These are phyloP conservation scores for Lithobates sylvaticus DNA, from an alignment of 2,797 vertebrate species.

Conservation along the genomic window DNA sequence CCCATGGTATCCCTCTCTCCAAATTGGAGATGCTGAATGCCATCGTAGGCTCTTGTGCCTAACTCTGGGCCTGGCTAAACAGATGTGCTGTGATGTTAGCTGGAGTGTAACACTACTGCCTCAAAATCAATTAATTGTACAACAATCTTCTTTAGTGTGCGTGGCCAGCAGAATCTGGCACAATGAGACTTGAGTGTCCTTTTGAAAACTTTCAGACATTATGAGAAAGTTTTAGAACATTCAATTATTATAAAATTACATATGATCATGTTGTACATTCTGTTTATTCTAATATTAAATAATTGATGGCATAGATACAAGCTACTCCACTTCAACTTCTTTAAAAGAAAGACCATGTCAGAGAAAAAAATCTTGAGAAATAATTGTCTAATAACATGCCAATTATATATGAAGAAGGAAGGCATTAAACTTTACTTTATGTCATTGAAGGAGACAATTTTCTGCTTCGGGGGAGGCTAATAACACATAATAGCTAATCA, in stretches of 20 bases:
- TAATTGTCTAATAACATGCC: constrained; percentile 29
- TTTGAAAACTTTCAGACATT: not conserved
- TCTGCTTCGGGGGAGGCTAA: constrained; percentile 32
- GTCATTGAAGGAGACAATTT: constrained; percentile 15
- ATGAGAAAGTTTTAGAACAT: not conserved
- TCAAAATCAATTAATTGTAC: too few relatives aligned
- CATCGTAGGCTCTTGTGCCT: too few relatives aligned
- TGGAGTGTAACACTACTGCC: too few relatives aligned
- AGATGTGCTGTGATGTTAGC: too few relatives aligned
- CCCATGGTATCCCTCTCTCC: too few relatives aligned
- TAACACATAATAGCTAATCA: constrained; percentile 52
- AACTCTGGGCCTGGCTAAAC: too few relatives aligned
- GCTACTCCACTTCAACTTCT: not conserved
- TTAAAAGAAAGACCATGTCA: not conserved
- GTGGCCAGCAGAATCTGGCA: too few relatives aligned
- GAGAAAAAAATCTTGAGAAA: constrained; percentile 5
- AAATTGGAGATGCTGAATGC: too few relatives aligned
- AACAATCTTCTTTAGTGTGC: too few relatives aligned
- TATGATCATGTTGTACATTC: not conserved
- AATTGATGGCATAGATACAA: not conserved
- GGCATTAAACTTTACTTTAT: constrained; percentile 36
- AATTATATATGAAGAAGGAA: constrained; percentile 42
- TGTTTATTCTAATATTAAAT: not conserved
- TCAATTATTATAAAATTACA: not conserved
- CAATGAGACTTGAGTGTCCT: too few relatives aligned